Base-by-base conservation (phyloP, 1,140 invertebrate species). In the Drosophila repletoides region DNA sequence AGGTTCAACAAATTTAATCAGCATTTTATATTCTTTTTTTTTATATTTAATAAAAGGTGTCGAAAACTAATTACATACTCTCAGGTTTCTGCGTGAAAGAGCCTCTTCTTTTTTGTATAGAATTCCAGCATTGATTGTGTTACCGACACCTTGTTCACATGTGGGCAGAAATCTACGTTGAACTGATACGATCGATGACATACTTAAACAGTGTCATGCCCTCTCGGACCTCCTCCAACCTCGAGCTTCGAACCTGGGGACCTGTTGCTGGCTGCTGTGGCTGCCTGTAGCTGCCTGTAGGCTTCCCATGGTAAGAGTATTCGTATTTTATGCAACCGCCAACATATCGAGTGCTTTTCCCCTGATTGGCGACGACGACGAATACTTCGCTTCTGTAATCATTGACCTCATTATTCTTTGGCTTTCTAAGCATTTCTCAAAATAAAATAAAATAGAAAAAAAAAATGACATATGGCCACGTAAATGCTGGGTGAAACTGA, bases 131-230 rank as follows among this genome's bases (percentile, higher is more conserved):
- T 40, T 17, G 36, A 40, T 40, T 40, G 36, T 40, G 15, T 40
- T 19, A 10, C 48, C 12, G 45, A 31, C 45, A 26, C 34, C 49
- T 52, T 38, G 33, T 21, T n/a, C 14, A 45, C 34, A 52, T 40
- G 49, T 52, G 49, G 49, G 48, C 29, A 21, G 12, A 28, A 31
- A 36, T 22, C 29, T 12, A 24, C 14, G n/a, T 34, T 14, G 46
- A 21, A n/a, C n/a, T n/a, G 51, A 53, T 53, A 53, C 17, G 5
- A 53, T 53, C 51, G 36, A 5, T 53, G 51, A 36, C 51, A 53
- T 53, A 53, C 51, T 53, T 53, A 40, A 10, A 24, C 51, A 1
- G 17, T 41, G 51, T 53, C 51, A 38, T 53, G 51, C 51, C 51
- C 51, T 53, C 51, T 53, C 41, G 51, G 19, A 29, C 46, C 28